Conservation (phyloP, 2,888 invertebrate genomes). For the Rutpela maculata region DNA sequence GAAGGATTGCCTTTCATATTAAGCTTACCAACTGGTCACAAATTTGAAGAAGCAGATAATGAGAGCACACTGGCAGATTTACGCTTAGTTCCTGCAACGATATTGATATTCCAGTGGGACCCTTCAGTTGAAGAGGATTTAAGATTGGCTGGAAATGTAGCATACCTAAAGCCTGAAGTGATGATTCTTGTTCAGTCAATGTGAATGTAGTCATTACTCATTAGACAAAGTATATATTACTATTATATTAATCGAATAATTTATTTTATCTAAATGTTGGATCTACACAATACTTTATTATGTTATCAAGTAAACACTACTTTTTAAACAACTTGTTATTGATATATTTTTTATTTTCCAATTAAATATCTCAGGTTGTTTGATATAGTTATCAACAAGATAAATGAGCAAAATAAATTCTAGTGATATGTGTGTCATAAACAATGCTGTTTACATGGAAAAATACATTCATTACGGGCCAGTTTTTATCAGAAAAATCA, state of each 20-base stretch:
- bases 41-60: slow-evolving; percentile 80
- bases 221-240: background rate
- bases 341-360: slow-evolving; percentile 4
- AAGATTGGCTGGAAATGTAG: slow-evolving; percentile 76
- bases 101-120: slow-evolving; percentile 86
- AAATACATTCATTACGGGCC: too few relatives aligned
- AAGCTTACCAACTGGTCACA: slow-evolving; percentile 81
- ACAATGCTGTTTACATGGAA: too few relatives aligned
- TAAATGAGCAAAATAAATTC: background rate
- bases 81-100: slow-evolving; percentile 87
- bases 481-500: too few relatives aligned
- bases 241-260: slow-evolving; percentile 31
- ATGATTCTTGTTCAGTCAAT: slow-evolving; percentile 82
- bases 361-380: background rate
- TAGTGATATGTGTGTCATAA: too few relatives aligned
- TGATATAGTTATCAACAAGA: background rate
- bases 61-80: slow-evolving; percentile 86
- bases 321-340: slow-evolving; percentile 1
- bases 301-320: slow-evolving; percentile 19
- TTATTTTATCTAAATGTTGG: slow-evolving; percentile 41
- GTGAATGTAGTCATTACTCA: slow-evolving; percentile 60
- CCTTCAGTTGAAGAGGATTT: slow-evolving; percentile 75
- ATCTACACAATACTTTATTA: slow-evolving; percentile 35
- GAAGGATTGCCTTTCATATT: slow-evolving; percentile 83
- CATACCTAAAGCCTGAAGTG: slow-evolving; percentile 86